Evolutionary conservation across 2,797 vertebrate species (phyloP).

Genomic region (Anabacerthia variegaticeps): DNA sequence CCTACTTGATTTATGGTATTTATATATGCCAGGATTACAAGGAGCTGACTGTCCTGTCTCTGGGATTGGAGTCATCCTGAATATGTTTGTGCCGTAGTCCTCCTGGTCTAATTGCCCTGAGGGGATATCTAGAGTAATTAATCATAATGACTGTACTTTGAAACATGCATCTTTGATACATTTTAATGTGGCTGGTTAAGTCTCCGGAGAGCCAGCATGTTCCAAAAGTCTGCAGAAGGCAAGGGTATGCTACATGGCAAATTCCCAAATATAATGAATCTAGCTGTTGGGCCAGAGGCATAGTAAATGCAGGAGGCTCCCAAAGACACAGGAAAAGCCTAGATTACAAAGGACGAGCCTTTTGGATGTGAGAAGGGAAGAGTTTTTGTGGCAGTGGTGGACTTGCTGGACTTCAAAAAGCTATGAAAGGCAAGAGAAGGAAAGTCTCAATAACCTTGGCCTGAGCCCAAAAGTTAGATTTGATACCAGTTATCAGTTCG

Average conservation of each 20-base stretch:
- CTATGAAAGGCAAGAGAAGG: neutral
- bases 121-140: neutral
- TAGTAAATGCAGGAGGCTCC: neutral
- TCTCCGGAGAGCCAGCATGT: neutral
- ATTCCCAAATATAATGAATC: neutral
- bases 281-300: neutral
- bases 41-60: neutral
- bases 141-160: conserved; percentile 14
- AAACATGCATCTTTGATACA: neutral
- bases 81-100: neutral
- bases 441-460: neutral
- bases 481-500: neutral
- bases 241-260: neutral
- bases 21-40: neutral
- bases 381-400: neutral
- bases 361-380: neutral
- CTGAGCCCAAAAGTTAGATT: neutral
- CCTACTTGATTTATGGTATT: neutral
- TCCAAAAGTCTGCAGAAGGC: neutral
- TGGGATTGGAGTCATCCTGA: conserved; percentile 10
- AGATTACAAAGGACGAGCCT: neutral
- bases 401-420: neutral
- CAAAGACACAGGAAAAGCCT: neutral
- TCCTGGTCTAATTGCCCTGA: neutral
- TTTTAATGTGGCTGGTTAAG: conserved; percentile 7